phyloP scores from a whole-genome alignment of 2,113 vertebrate genomes.

The Ochotona curzoniae region DNA sequence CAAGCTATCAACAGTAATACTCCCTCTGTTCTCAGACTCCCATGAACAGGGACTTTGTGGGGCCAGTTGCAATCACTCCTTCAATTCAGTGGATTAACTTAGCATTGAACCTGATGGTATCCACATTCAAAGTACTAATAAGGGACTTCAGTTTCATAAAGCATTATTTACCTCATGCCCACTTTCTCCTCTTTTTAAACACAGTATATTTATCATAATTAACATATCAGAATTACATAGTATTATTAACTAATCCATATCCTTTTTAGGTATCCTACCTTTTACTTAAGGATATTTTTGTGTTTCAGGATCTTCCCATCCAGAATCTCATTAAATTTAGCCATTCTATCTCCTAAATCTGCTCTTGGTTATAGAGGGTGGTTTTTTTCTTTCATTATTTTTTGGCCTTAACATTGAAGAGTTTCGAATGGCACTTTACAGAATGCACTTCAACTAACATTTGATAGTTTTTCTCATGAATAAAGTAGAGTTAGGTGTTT shows the following conservation, averaged over 20 bases:
- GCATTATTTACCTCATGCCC: not conserved
- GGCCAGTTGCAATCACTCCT: too few species aligned
- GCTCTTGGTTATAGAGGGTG: not conserved
- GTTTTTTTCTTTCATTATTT: not conserved
- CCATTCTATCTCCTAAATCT: not conserved
- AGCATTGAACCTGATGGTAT: too few species aligned
- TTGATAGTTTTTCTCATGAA: constrained; percentile 13
- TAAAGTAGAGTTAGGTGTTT: not conserved
- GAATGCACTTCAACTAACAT: not conserved
- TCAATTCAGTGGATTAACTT: too few species aligned
- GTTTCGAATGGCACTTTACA: not conserved
- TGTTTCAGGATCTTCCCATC: not conserved
- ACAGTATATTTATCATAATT: not conserved
- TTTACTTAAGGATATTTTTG: not conserved
- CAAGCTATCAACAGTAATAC: too few species aligned
- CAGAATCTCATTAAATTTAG: not conserved
- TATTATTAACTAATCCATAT: not conserved
- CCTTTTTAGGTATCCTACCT: not conserved
- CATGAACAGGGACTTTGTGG: too few species aligned
- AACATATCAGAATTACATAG: not conserved
- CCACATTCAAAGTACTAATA: too few species aligned
- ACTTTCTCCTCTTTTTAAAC: not conserved
- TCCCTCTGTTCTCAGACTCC: too few species aligned
- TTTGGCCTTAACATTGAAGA: not conserved
- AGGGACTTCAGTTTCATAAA: too few species aligned